Percentiles rank a stretch among this genome's conserved stretches.
phyloP scores from a whole-genome alignment of 2,888 invertebrate species.

The Andrena bucephala region DNA sequence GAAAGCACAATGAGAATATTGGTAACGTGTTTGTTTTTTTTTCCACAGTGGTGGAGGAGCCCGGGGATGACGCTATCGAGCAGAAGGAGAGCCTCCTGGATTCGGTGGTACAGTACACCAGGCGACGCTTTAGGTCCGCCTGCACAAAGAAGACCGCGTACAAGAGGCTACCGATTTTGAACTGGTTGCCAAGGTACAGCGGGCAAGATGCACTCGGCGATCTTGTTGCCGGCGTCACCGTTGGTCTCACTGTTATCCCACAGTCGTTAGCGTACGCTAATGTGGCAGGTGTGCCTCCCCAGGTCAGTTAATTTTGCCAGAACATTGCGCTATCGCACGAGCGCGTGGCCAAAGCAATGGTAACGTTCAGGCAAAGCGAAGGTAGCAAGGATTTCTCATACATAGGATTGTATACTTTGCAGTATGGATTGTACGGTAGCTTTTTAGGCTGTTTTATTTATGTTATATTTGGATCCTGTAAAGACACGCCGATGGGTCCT shows the following conservation, averaged over 20 bases:
- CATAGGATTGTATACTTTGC: slow-evolving; percentile 66
- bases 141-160: slow-evolving; percentile 90
- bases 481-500: slow-evolving; percentile 96
- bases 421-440: slow-evolving; percentile 97
- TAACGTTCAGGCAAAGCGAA: background rate
- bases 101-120: slow-evolving; percentile 84
- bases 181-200: slow-evolving; percentile 93
- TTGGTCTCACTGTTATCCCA: slow-evolving; percentile 97
- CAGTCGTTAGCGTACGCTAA: slow-evolving; percentile 94
- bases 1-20: background rate
- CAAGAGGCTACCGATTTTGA: slow-evolving; percentile 90
- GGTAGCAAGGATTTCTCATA: background rate
- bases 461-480: slow-evolving; percentile 95
- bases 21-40: background rate
- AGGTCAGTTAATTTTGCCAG: slow-evolving; percentile 79
- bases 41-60: slow-evolving; percentile 81
- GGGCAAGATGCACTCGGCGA: slow-evolving; percentile 92
- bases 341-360: too few species aligned
- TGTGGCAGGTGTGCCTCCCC: slow-evolving; percentile 91
- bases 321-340: background rate
- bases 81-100: slow-evolving; percentile 79
- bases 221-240: slow-evolving; percentile 95
- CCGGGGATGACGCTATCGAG: slow-evolving; percentile 77
- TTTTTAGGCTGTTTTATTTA: slow-evolving; percentile 96
- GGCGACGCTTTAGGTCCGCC: slow-evolving; percentile 84